Evolutionary conservation across 1,140 invertebrate genomes (phyloP).

Genomic region (Diploscapter pachys): DNA sequence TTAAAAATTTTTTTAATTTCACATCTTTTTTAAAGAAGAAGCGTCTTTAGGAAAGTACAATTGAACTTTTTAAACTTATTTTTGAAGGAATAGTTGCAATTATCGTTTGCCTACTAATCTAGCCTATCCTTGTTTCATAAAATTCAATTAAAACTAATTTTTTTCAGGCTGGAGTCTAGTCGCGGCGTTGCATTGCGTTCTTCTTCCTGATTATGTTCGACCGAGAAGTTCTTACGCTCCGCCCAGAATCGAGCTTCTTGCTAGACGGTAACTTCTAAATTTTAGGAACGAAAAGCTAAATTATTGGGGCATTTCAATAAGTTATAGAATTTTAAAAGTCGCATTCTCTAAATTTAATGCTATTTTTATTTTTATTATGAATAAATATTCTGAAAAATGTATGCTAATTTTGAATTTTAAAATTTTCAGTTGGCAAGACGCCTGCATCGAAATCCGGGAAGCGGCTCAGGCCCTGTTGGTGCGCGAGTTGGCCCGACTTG

Average conservation of each 20-base stretch:
- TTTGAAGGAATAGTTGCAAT: conserved; percentile 10
- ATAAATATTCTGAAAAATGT: too few species aligned
- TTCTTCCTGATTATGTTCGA: conserved; percentile 75
- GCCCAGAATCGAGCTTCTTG: conserved; percentile 92
- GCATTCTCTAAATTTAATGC: neutral
- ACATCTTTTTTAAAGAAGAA: neutral
- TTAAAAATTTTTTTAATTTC: neutral
- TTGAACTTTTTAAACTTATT: neutral
- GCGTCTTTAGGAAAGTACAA: neutral
- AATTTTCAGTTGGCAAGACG: conserved; percentile 80
- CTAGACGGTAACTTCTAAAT: conserved; percentile 66
- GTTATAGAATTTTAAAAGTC: neutral
- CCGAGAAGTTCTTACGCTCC: conserved; percentile 70
- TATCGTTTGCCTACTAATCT: neutral
- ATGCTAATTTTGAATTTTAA: neutral
- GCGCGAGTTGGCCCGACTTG: conserved; percentile 84
- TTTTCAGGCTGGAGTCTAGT: conserved; percentile 94
- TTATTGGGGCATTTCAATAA: neutral
- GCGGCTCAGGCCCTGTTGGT: conserved; percentile 90
- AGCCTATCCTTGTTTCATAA: neutral
- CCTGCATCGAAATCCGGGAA: conserved; percentile 89
- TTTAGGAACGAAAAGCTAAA: too few species aligned
- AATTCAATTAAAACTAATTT: conserved; percentile 72
- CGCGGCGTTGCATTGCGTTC: conserved; percentile 89
- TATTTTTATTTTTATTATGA: too few species aligned